phyloP scores from a whole-genome alignment of 2,888 invertebrate species.

The Leptarthrus brevirostris region DNA sequence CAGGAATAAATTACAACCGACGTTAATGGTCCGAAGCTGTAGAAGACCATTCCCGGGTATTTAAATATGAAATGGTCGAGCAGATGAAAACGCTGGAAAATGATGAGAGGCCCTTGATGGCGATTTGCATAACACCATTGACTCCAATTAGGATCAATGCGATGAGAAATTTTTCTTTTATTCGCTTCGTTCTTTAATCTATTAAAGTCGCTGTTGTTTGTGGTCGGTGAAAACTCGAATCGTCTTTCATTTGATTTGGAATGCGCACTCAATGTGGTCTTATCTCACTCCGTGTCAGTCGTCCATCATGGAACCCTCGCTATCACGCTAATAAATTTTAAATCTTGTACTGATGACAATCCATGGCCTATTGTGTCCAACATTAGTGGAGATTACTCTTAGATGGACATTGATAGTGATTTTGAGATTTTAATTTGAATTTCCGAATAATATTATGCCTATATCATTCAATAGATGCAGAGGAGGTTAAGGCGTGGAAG shows the following conservation, averaged over 20 bases:
- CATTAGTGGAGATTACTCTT: slow-evolving; percentile 28
- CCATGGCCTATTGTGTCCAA: slow-evolving; percentile 19
- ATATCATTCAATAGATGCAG: background rate
- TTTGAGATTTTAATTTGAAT: slow-evolving; percentile 12
- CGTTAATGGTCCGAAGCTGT: slow-evolving; percentile 39
- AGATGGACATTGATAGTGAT: slow-evolving; percentile 7
- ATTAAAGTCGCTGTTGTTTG: slow-evolving; percentile 4
- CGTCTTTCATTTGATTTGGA: slow-evolving; percentile 8
- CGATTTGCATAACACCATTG: slow-evolving; percentile 45
- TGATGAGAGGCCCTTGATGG: slow-evolving; percentile 18
- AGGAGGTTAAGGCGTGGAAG: too few relatives aligned
- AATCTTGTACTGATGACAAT: slow-evolving; percentile 31
- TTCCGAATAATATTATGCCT: background rate
- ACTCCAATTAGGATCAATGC: slow-evolving; percentile 44
- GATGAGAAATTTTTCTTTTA: slow-evolving; percentile 41
- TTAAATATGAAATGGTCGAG: slow-evolving; percentile 40
- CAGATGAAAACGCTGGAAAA: slow-evolving; percentile 15
- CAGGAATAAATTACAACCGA: slow-evolving; percentile 48
- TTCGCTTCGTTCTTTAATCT: slow-evolving; percentile 38
- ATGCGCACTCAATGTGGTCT: slow-evolving; percentile 19
- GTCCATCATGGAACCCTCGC: slow-evolving; percentile 9
- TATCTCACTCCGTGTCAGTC: slow-evolving; percentile 23
- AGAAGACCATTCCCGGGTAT: slow-evolving; percentile 7
- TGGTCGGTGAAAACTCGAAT: background rate
- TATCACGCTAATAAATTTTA: slow-evolving; percentile 8